Evolutionary conservation across 2,113 vertebrate species (phyloP).

Genomic region (Chroicocephalus ridibundus): DNA sequence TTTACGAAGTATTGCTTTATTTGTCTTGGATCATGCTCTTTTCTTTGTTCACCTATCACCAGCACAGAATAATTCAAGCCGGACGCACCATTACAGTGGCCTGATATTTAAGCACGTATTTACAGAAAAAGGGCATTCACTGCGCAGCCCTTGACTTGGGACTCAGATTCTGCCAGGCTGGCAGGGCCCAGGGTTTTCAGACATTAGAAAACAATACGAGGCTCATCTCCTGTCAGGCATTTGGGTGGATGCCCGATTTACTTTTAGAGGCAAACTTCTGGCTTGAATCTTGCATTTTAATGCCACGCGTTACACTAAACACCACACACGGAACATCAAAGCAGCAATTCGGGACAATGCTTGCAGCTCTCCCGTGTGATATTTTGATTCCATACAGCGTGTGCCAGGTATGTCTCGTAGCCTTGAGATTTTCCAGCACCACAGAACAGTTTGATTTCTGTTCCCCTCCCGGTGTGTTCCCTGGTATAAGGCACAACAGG

Average conservation of each 20-base stretch:
- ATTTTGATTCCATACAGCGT: neutral
- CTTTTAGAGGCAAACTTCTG: conserved; percentile 9
- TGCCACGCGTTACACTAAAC: neutral
- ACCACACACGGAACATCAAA: neutral
- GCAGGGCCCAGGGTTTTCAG: neutral
- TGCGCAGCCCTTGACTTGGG: neutral
- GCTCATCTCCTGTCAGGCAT: neutral
- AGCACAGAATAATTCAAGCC: neutral
- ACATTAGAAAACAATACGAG: neutral
- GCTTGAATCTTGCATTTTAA: conserved; percentile 3
- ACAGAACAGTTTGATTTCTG: neutral
- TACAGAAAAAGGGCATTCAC: neutral
- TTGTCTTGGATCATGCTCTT: neutral
- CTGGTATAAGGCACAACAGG: neutral
- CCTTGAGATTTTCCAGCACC: neutral
- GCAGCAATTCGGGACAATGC: neutral
- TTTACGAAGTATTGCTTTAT: neutral
- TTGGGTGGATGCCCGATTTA: neutral
- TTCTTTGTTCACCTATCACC: neutral
- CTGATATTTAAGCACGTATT: neutral
- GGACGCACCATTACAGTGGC: neutral
- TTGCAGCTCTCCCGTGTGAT: neutral
- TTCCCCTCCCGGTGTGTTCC: neutral
- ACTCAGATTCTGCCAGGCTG: neutral
- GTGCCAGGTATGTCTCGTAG: neutral